Evolutionary conservation across 2,888 invertebrate species (phyloP), one percentile per base, ranked within the genome.

Genomic region (Oligia fasciuncula): DNA sequence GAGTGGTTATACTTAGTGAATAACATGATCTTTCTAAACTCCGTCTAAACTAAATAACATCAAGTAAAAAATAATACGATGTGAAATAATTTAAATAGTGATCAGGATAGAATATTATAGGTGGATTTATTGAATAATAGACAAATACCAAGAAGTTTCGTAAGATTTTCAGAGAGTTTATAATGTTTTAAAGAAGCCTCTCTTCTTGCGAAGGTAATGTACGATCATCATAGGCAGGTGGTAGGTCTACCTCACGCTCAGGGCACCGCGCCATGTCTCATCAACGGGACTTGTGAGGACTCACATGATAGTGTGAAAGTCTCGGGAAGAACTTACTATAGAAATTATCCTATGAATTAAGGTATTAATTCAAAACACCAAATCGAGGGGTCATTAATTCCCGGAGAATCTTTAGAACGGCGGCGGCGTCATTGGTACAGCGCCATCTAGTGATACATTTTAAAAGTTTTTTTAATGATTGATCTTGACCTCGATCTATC

Each of bases 231-330:
- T 19, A 19, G 17, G 17, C 51, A 17, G 6, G 11, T 57, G 23
- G 57, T 23, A 57, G 0, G n/a, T n/a, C 9, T 11, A n/a, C 11
- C 17, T 51, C 51, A 19, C 5, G 51, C 51, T 51, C 51, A 51
- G 17, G 51, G 51, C 11, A 57, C 57, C 57, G 23, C 57, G 23
- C n/a, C 23, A 23, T 89, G 57, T 84, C 84, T 89, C 88, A 82
- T 89, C 90, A 88, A 84, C 88, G 87, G 80, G 87, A 76, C 83
- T 85, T 71, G 79, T 84, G 70, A 67, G 80, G 73, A 85, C 85
- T 81, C 81, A 88, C 81, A 76, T 40, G 40, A 40, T 81, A 85
- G 84, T 80, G 85, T 77, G 76, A 85, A 80, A 85, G 81, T 87
- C 80, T 84, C 82, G 81, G 75, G 79, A 86, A 85, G 85, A 81